Conservation (phyloP, 2,113 vertebrate species). For the Anguilla japonica region DNA sequence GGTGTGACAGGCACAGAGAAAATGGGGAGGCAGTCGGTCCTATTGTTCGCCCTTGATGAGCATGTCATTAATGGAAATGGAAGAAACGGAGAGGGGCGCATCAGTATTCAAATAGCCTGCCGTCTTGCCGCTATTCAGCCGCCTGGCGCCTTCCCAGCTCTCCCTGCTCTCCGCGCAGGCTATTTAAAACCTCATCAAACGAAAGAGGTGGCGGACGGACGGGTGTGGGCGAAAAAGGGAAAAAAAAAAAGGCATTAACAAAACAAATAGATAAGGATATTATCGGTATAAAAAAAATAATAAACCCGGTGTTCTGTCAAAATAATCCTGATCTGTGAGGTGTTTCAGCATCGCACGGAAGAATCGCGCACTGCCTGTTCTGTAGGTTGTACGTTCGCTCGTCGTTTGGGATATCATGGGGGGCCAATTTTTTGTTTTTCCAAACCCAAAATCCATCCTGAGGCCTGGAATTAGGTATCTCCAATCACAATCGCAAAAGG, state of each 20-base stretch:
- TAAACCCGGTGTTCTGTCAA: neutral
- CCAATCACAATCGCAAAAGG: neutral
- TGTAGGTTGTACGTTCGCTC: neutral
- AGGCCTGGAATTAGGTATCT: neutral
- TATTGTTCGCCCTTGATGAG: constrained; percentile 95
- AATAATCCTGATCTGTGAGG: too few species aligned
- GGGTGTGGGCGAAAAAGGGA: neutral
- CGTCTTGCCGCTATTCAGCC: constrained; percentile 79
- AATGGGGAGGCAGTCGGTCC: constrained; percentile 77
- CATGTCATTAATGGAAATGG: constrained; percentile 70
- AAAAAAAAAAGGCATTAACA: constrained; percentile 4
- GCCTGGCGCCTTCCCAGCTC: constrained; percentile 57
- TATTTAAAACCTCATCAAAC: constrained; percentile 33
- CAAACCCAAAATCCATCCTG: neutral
- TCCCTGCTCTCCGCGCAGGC: constrained; percentile 34
- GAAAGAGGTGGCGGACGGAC: constrained; percentile 15
- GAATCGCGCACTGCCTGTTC: neutral
- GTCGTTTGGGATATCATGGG: neutral
- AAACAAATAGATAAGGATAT: constrained; percentile 20
- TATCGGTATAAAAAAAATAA: neutral
- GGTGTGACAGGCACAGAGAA: constrained; percentile 74
- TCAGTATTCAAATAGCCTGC: constrained; percentile 96
- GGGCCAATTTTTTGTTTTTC: neutral
- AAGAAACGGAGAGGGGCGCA: constrained; percentile 85
- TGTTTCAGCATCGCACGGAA: too few species aligned